These are phyloP conservation scores for Drosophila barbarae DNA, from an alignment of 2,888 invertebrate genomes.

Conservation along the genomic window DNA sequence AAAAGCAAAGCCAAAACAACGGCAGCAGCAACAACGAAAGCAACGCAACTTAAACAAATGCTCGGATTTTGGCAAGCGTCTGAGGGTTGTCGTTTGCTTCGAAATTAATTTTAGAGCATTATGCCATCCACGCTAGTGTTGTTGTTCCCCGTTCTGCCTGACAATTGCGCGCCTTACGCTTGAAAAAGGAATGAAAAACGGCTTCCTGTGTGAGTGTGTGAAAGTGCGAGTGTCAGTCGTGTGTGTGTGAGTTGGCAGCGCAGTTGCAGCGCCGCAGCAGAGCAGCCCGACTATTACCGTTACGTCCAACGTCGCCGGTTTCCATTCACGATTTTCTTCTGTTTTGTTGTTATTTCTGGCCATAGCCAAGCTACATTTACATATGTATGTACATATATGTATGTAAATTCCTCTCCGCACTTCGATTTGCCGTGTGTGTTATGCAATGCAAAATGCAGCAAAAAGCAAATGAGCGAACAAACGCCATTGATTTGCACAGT, in stretches of 20 bases:
- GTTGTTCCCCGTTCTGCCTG: slow-evolving; percentile 31
- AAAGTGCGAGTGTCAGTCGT: slow-evolving; percentile 9
- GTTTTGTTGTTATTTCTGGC: slow-evolving; percentile 47
- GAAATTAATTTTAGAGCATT: slow-evolving; percentile 76
- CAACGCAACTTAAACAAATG: slow-evolving; percentile 68
- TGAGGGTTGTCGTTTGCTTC: slow-evolving; percentile 49
- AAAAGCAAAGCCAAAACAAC: slow-evolving; percentile 19
- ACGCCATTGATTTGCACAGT: slow-evolving; percentile 18
- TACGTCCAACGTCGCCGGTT: slow-evolving; percentile 45
- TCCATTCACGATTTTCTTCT: slow-evolving; percentile 47
- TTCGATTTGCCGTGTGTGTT: slow-evolving; percentile 30
- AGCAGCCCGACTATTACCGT: slow-evolving; percentile 38
- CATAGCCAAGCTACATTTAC: slow-evolving; percentile 1
- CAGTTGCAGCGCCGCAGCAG: slow-evolving; percentile 26
- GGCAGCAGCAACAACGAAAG: slow-evolving; percentile 35
- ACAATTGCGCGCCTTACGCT: slow-evolving; percentile 56
- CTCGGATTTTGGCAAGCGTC: slow-evolving; percentile 65
- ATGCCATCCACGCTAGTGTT: slow-evolving; percentile 65
- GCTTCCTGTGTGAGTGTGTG: slow-evolving; percentile 15
- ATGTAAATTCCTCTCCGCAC: slow-evolving; percentile 33
- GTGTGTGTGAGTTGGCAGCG: slow-evolving; percentile 19
- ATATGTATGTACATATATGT: slow-evolving; percentile 22
- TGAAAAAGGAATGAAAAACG: slow-evolving; percentile 49
- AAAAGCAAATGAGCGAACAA: slow-evolving; percentile 8
- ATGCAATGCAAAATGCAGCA: slow-evolving; percentile 47